Evolutionary conservation across 2,113 vertebrate genomes (phyloP), one percentile per base, ranked within the genome.

Genomic region (Gavialis gangeticus): DNA sequence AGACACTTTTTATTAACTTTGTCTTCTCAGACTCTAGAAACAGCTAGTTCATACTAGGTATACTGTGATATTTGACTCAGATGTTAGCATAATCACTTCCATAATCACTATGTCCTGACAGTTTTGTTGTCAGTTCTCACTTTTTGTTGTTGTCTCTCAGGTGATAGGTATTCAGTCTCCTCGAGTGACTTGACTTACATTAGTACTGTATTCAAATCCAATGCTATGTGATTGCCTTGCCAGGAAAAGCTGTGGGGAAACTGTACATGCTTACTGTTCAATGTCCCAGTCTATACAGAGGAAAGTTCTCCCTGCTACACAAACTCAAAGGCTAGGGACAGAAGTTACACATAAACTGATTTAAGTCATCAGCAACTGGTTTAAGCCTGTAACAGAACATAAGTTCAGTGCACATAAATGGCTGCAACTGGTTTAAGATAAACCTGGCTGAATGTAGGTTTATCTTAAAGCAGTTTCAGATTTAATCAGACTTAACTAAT

Each of bases 271-370:
- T 46, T 46, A 46, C 46, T 46, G 46, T 9, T 46, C 46, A 46
- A 46, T 46, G 46, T 46, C 46, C 46, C 46, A 46, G 46, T 46
- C 8, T 46, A 9, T 46, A 3, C 57, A 12, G 4, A 57, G 46
- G 58, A 58, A 67, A 64, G 28, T 58, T 37, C 18, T 79, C 9
- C 1, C 0, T 37, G 57, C 0, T 1, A 9, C 30, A 46, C 46
- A 46, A 46, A 46, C 46, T 46, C 46, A 46, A 46, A 46, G 46
- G 7, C 46, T 46, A 46, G 46, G 46, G 46, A 46, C 46, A 46
- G 46, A 46, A 46, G 46, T 46, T 9, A 46, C 46, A 46, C 46
- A 46, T 9, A 46, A 46, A 46, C 46, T 46, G 46, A 46, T 46
- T 46, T 46, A 46, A 46, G 46, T 46, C 46, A 46, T 46, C 46